Evolutionary conservation across 2,797 vertebrate genomes (phyloP).

Genomic region (Scleropages formosus): DNA sequence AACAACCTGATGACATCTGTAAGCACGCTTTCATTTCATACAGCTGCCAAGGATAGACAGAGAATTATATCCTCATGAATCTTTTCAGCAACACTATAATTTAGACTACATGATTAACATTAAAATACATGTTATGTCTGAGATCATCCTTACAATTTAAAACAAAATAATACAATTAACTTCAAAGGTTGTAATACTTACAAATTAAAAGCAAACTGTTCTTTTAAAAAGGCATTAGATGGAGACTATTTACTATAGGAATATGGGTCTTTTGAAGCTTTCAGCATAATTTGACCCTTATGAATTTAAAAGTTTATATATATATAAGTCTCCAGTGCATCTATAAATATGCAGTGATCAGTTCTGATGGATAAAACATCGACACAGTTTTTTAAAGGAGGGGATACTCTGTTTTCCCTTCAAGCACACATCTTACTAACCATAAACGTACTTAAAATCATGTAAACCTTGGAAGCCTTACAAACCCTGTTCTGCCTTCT

Average conservation of each 20-base stretch:
- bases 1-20: slow-evolving; percentile 37
- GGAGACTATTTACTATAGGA: not conserved
- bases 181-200: slow-evolving; percentile 28
- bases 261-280: not conserved
- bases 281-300: not conserved
- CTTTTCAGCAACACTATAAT: slow-evolving; percentile 27
- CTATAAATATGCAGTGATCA: too few species aligned
- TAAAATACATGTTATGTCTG: slow-evolving; percentile 38
- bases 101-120: slow-evolving; percentile 48
- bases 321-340: too few species aligned
- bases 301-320: not conserved
- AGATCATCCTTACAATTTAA: slow-evolving; percentile 11
- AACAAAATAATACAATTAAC: slow-evolving; percentile 23
- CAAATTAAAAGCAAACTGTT: not conserved
- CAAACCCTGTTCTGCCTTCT: too few species aligned
- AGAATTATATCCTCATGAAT: slow-evolving; percentile 29
- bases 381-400: too few species aligned
- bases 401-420: too few species aligned
- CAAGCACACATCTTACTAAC: too few species aligned
- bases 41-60: slow-evolving; percentile 20
- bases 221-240: slow-evolving; percentile 24
- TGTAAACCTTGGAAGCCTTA: too few species aligned
- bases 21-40: slow-evolving; percentile 19
- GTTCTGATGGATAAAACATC: too few species aligned
- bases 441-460: too few species aligned